Percentiles rank a stretch among this genome's conserved stretches.
These are phyloP conservation scores for Leucophenga varia DNA, from an alignment of 1,140 invertebrate species.

Conservation along the genomic window DNA sequence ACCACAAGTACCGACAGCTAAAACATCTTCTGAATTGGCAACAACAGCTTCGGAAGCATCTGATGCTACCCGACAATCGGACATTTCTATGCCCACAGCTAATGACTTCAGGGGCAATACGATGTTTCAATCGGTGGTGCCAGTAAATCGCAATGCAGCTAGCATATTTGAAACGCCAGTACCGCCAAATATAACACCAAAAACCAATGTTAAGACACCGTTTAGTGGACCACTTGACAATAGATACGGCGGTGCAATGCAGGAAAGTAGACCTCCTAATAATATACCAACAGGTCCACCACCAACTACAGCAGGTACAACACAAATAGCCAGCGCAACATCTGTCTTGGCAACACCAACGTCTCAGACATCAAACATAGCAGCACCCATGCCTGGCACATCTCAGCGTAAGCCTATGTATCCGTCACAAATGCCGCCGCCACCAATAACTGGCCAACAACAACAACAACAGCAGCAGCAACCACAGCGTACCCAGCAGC, in stretches of 20 bases:
- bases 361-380: constrained; percentile 2
- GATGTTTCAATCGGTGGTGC: constrained; percentile 16
- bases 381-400: background rate
- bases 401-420: constrained; percentile 6
- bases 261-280: background rate
- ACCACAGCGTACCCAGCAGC: background rate
- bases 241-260: constrained; percentile 24
- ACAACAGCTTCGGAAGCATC: background rate
- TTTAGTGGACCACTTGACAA: no score
- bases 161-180: constrained; percentile 22
- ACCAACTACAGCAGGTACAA: constrained; percentile 1
- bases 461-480: constrained; percentile 8
- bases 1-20: background rate
- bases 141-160: constrained; percentile 15
- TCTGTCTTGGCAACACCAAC: constrained; percentile 6
- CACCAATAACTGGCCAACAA: background rate
- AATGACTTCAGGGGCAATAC: constrained; percentile 2
- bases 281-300: background rate
- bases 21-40: background rate
- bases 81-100: constrained; percentile 4
- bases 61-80: constrained; percentile 1
- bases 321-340: constrained; percentile 12
- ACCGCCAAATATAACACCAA: background rate
- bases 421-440: constrained; percentile 12
- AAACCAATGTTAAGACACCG: no score